phyloP scores from a whole-genome alignment of 2,888 invertebrate species.

The Pristionchus japonicus region DNA sequence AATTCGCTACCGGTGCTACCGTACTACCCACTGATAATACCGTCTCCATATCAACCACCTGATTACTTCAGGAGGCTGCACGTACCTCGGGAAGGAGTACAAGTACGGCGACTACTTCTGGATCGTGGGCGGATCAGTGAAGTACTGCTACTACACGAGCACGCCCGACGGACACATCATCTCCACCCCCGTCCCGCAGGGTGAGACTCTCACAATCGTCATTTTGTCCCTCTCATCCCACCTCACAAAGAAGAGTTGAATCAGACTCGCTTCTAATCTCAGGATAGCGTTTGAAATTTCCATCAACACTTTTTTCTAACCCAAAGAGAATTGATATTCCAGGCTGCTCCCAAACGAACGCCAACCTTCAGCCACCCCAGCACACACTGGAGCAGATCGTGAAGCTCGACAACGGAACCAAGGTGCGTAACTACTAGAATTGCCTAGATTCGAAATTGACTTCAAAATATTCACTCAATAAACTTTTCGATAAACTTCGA shows the following conservation, averaged over 20 bases:
- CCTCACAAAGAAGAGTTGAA: no score
- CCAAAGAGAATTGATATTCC: no score
- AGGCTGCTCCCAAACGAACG: conserved; percentile 6
- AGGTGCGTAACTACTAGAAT: background rate
- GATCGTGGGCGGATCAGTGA: background rate
- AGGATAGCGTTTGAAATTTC: no score
- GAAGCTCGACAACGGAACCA: conserved; percentile 22
- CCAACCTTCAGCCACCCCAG: background rate
- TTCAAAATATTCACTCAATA: no score
- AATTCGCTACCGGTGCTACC: no score
- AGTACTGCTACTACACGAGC: background rate
- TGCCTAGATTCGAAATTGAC: background rate
- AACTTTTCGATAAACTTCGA: no score
- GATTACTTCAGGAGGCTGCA: conserved; percentile 37
- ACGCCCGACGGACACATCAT: conserved; percentile 20
- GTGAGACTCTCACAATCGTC: no score
- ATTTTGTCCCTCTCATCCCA: background rate
- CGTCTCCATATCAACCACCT: no score
- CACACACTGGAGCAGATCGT: background rate
- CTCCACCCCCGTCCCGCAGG: background rate
- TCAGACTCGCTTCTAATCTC: background rate
- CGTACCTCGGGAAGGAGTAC: background rate
- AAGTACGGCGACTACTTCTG: conserved; percentile 9
- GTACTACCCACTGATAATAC: no score
- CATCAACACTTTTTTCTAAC: no score